Evolutionary conservation across 2,888 invertebrate genomes (phyloP), one percentile per base, ranked within the genome.

Genomic region (Campoletis raptor): DNA sequence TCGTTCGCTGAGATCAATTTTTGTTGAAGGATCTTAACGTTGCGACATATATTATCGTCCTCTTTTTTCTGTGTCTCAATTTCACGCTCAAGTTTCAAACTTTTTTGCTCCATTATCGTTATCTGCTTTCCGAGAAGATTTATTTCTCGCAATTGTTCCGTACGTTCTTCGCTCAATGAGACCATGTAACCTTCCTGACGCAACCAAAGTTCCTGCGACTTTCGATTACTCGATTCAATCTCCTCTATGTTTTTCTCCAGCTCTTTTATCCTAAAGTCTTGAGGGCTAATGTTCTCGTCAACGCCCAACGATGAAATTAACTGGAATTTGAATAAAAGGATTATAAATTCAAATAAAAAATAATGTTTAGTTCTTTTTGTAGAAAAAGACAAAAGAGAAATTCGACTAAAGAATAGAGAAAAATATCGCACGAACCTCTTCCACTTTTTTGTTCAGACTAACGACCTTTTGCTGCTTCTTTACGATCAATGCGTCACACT

Each of bases 131-230:
- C 95, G 15, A 97, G 95, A 30, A 97, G 95, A 93, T 96, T 97
- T 82, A 97, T 96, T 88, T 97, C 96, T 52, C 96, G 95, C 12
- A 97, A 94, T 92, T 97, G 96, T 86, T 95, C 95, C 89, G 96
- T 96, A 85, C 97, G 95, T 89, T 97, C 96, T 85, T 96, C 95
- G 0, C 97, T 96, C 21, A 98, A 93, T 86, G 95, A 95, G 1
- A 97, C 96, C 82, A 97, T 96, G 92, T 96, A 96, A 0, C 96
- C 96, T 93, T 98, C 97, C 88, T 97, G 96, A 73, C 97, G 95
- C 88, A 98, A 94, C 98, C 98, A 98, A 93, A 96, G 96, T 89
- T 96, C 96, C 93, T 98, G 97, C 90, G 96, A 93, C 73, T 95
- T 94, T 89, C 96, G 96, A 21, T 96, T 96, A 90, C 96, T 95